These are phyloP conservation scores for Gisinianus flammeolus DNA, from an alignment of 2,888 invertebrate species.

Conservation along the genomic window DNA sequence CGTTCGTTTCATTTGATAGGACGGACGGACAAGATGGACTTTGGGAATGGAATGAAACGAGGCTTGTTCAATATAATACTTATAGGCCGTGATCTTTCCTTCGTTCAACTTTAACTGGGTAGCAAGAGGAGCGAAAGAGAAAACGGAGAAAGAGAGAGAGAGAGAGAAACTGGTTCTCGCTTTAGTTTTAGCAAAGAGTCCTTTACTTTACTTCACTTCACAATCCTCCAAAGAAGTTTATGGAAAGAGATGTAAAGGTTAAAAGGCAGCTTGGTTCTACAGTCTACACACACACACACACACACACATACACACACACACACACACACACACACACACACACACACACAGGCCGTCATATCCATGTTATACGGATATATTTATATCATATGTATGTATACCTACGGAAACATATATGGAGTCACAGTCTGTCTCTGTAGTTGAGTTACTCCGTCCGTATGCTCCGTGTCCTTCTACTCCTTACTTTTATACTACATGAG, in stretches of 20 bases:
- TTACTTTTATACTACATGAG: no score
- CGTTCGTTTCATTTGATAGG: no score
- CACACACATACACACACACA: no score
- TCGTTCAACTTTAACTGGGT: no score
- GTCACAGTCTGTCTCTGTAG: not conserved
- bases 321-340: no score
- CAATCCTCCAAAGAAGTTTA: not conserved
- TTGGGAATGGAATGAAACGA: no score
- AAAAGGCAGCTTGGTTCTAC: slow-evolving; percentile 1
- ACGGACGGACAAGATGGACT: no score
- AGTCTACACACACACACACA: not conserved
- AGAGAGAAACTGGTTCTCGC: not conserved
- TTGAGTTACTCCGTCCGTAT: no score
- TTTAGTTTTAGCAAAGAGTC: not conserved
- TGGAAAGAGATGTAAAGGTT: slow-evolving; percentile 25
- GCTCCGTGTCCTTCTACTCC: no score
- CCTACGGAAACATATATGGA: not conserved
- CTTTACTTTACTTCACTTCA: not conserved
- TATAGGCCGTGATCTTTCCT: no score
- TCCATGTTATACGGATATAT: not conserved
- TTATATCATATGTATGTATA: not conserved
- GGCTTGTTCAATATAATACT: no score
- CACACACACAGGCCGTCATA: not conserved
- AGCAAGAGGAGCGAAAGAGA: no score
- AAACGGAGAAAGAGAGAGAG: not conserved